Conservation (phyloP, 2,113 vertebrate species). For the Lagopus leucura region DNA sequence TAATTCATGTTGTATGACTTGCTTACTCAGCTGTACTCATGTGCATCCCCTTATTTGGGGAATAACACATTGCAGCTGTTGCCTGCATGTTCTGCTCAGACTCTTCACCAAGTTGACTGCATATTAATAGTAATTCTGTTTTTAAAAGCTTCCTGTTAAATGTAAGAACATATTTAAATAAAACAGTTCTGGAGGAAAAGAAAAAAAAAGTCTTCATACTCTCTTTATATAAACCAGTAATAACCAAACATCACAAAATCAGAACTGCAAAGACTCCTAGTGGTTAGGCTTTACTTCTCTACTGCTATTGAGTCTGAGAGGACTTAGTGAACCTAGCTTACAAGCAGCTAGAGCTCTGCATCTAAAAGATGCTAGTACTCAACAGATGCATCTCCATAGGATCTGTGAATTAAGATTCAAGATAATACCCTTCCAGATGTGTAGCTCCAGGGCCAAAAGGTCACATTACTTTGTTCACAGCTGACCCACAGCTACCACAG, state of each 20-base stretch:
- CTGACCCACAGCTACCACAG: not conserved
- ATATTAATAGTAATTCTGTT: not conserved
- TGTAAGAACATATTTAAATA: not conserved
- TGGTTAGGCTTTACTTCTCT: not conserved
- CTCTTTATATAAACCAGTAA: not conserved
- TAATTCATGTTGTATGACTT: not conserved
- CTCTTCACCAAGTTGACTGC: not conserved
- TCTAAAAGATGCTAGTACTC: not conserved
- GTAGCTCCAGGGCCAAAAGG: not conserved
- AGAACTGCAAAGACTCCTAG: not conserved
- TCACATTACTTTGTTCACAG: not conserved
- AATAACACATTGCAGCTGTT: not conserved
- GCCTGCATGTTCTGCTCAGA: conserved; percentile 13
- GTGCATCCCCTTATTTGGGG: not conserved
- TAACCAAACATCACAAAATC: not conserved
- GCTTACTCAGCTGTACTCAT: not conserved
- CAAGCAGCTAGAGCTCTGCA: not conserved
- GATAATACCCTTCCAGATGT: not conserved
- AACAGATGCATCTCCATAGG: not conserved
- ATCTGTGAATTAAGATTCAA: not conserved
- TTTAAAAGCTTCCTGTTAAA: not conserved
- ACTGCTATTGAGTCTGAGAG: not conserved
- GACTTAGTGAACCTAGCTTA: not conserved
- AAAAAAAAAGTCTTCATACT: not conserved
- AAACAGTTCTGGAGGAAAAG: not conserved